Base-by-base conservation (phyloP, 2,113 vertebrate species). In the Tychaedon coryphoeus region DNA sequence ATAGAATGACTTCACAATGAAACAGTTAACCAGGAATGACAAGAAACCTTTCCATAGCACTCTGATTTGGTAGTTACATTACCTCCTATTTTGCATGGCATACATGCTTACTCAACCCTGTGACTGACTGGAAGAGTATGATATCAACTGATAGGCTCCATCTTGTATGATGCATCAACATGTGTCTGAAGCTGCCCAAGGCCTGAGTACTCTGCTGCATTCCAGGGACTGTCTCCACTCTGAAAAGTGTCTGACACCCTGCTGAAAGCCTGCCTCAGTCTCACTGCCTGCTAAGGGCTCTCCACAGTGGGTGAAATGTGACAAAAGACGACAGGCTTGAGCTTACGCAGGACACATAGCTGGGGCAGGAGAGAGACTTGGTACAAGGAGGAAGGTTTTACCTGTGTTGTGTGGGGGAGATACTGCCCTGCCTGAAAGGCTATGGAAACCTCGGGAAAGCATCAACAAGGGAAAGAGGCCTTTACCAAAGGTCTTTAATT, bases 241-340 rank as follows among this genome's bases (percentile, higher is more conserved):
- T 93, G 58, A 81, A 69, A 88, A 94, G 86, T 1, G 0, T 40
- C 56, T 6, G 31, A 61, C 75, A 70, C 45, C n/a, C 15, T 29
- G 58, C 50, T 57, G 53, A 53, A 73, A 48, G 56, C 78, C 72
- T 42, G 45, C 12, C 26, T 61, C 34, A 17, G 14, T 66, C 34
- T 73, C 7, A 0, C 56, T 3, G 14, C 12, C 47, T 58, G 43
- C 64, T 23, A 8, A 18, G 3, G 36, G 60, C 54, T 83, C 62
- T 65, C 34, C 34, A 5, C 0, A 0, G 18, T 40, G 26, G 8
- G 34, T 1, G 0, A 65, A 57, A 73, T 0, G 3, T 8, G 29
- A 42, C 6, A 36, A 29, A 57, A 62, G 29, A 64, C 56, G 50
- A 9, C 17, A 33, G 53, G 24, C 10, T 67, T 2, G 8, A 86